These are phyloP conservation scores for Alces alces DNA, from an alignment of 2,113 vertebrate species.

Conservation along the genomic window DNA sequence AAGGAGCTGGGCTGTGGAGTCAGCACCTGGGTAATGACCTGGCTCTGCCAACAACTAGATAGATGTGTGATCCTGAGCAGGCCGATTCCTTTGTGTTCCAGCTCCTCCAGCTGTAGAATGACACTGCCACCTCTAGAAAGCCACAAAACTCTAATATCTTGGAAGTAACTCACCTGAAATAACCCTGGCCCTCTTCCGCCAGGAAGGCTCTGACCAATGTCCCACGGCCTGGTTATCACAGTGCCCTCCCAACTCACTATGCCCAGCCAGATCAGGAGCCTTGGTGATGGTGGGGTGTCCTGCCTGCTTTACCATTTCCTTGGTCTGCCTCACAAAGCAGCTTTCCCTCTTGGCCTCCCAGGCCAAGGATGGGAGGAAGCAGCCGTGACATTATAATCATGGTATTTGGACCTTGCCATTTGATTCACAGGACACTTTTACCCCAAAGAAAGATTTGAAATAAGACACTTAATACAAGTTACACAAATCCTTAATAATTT, in stretches of 20 bases:
- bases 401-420: neutral
- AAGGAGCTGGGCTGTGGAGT: neutral
- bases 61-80: neutral
- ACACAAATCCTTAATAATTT: neutral
- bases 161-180: neutral
- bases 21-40: neutral
- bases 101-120: neutral
- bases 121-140: neutral
- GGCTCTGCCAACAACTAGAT: neutral
- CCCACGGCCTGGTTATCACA: fast-evolving
- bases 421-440: neutral
- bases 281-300: neutral
- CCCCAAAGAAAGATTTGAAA: neutral
- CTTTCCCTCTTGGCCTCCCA: neutral
- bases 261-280: neutral
- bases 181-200: neutral
- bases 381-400: fast-evolving
- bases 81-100: neutral
- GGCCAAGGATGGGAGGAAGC: neutral
- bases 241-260: neutral
- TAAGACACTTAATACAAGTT: neutral
- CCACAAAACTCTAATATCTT: neutral
- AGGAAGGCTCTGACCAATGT: neutral
- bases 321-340: neutral
- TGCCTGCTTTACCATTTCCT: neutral